Evolutionary conservation across 2,113 vertebrate species (phyloP).

Genomic region (Acanthochromis polyacanthus): DNA sequence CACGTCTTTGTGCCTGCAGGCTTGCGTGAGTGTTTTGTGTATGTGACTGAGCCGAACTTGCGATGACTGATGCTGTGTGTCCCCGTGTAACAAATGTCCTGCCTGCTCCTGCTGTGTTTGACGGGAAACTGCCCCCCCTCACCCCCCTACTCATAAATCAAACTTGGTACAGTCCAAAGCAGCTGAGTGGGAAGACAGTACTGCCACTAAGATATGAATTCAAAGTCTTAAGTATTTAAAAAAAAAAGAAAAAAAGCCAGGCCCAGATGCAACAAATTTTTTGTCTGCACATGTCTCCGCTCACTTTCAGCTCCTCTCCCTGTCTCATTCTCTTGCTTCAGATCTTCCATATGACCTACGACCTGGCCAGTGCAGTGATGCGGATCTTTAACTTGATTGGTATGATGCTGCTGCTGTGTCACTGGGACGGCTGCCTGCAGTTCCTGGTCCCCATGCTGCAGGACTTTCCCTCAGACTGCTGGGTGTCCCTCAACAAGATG

Average conservation of each 20-base stretch:
- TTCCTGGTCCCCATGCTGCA: conserved; percentile 99
- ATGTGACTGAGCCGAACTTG: conserved; percentile 40
- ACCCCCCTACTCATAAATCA: conserved; percentile 71
- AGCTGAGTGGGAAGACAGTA: conserved; percentile 23
- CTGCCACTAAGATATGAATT: conserved; percentile 12
- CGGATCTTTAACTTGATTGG: conserved; percentile 96
- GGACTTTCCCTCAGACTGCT: conserved; percentile 96
- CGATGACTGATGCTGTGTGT: conserved; percentile 69
- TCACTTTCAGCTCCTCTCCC: conserved; percentile 15
- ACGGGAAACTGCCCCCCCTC: conserved; percentile 47
- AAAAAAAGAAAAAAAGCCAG: not conserved
- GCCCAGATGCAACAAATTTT: conserved; percentile 1
- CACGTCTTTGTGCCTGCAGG: conserved; percentile 54
- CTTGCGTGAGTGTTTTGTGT: conserved; percentile 67
- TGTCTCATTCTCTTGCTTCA: conserved; percentile 59
- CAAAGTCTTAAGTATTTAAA: not conserved
- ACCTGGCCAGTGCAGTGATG: conserved; percentile 97
- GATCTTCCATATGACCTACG: conserved; percentile 99
- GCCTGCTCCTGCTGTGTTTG: conserved; percentile 67
- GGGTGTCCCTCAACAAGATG: conserved; percentile 98
- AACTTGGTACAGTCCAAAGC: conserved; percentile 37
- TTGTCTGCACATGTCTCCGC: not conserved
- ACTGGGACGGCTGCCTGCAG: conserved; percentile 98
- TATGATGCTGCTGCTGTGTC: conserved; percentile 97
- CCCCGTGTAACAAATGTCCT: conserved; percentile 62